Conservation (phyloP, 2,888 invertebrate genomes). For the Boloria euphrosyne region DNA sequence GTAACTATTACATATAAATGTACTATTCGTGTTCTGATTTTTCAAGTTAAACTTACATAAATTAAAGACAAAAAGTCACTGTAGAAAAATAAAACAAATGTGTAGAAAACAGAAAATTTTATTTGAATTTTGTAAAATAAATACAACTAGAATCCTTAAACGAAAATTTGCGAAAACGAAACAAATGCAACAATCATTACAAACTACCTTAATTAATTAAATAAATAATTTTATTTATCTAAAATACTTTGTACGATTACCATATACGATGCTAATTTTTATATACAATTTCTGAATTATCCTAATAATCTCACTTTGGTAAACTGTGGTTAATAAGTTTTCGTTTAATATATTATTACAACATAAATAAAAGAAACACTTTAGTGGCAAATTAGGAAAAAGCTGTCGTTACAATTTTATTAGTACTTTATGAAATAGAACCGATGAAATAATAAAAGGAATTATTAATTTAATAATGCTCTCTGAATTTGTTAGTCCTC, state of each 20-base stretch:
- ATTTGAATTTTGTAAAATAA: constrained; percentile 72
- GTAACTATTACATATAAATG: too few species aligned
- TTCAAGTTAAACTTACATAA: too few species aligned
- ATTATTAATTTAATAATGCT: too few species aligned
- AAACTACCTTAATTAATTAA: constrained; percentile 56
- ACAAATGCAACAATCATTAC: constrained; percentile 76
- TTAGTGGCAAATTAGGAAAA: neutral
- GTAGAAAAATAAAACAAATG: constrained; percentile 37
- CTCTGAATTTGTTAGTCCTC: too few species aligned
- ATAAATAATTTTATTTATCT: constrained; percentile 65
- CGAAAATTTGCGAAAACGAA: constrained; percentile 71
- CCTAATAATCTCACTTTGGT: constrained; percentile 84
- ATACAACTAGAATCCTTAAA: constrained; percentile 72
- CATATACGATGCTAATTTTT: constrained; percentile 42
- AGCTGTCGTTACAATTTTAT: neutral
- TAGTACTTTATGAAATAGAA: too few species aligned
- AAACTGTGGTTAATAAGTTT: constrained; percentile 81
- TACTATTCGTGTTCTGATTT: too few species aligned
- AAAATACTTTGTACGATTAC: constrained; percentile 77
- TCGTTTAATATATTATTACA: constrained; percentile 43
- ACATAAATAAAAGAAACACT: constrained; percentile 29
- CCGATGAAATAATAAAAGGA: too few species aligned
- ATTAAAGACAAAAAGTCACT: neutral
- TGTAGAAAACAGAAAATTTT: constrained; percentile 72
- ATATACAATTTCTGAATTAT: constrained; percentile 54